Evolutionary conservation across 2,797 vertebrate species (phyloP), one percentile per base, ranked within the genome.

Genomic region (Bovichtus variegatus): DNA sequence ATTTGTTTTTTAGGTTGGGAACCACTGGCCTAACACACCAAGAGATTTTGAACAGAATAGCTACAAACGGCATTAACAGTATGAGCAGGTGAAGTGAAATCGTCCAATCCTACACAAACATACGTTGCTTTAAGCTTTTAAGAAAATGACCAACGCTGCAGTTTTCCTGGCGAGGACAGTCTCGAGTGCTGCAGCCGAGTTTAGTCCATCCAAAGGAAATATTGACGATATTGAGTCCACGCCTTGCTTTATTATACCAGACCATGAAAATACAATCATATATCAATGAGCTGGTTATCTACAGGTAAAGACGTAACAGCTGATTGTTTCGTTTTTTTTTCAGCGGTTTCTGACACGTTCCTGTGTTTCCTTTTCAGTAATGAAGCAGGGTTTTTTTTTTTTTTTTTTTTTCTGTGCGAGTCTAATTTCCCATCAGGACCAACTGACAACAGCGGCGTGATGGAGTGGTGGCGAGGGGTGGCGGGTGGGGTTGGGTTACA

Each of bases 381-480:
- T 55, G 40, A 69, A 78, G 69, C 27, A 0, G 51, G 27, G 2
- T 41, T 41, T 44, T 34, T 34, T 1, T n/a, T n/a, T n/a, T n/a
- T n/a, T n/a, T n/a, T 11, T 11, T 27, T n/a, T 34, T 73, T 59
- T 59, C 49, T 16, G 34, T 23, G 44, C 3, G 4, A 57, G 63
- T 46, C 55, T 70, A 41, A 21, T 72, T 80, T 78, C 76, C 76
- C 80, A 75, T 71, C 68, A 69, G 57, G 76, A 71, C 54, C 65
- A 34, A 21, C 74, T 84, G 83, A 85, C 78, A 79, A 80, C 79
- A 3, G 46, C 38, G 10, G 68, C 5, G 44, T 84, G 87, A 87
- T 84, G 81, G 83, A 89, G 81, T 51, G 77, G 55, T 66, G 87
- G 81, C 61, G 72, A 55, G 21, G 65, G 62, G 78, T 59, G 70